Percentiles rank a stretch among this genome's conserved stretches.
Evolutionary conservation across 2,888 invertebrate species (phyloP).

Genomic region (Dicyrtomina minuta): DNA sequence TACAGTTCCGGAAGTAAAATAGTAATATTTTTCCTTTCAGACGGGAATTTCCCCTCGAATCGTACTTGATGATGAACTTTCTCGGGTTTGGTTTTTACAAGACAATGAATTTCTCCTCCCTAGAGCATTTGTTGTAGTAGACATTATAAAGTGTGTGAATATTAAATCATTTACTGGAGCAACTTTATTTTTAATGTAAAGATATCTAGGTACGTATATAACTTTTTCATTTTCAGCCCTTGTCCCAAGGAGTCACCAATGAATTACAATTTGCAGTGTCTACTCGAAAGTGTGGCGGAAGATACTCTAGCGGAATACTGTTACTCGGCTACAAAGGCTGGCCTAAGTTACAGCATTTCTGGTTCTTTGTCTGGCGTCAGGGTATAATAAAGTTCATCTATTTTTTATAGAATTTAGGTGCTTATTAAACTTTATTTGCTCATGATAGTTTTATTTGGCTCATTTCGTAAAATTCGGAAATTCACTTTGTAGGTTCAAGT

Average conservation of each 20-base stretch:
- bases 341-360: constrained; percentile 73
- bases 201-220: background rate
- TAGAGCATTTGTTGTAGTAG: constrained; percentile 77
- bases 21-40: background rate
- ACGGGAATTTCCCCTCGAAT: constrained; percentile 57
- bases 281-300: constrained; percentile 78
- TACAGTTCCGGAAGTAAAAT: background rate
- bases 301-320: constrained; percentile 89
- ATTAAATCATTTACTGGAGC: background rate
- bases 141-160: constrained; percentile 72
- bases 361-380: constrained; percentile 75
- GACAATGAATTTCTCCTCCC: constrained; percentile 88
- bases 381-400: background rate
- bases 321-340: constrained; percentile 89
- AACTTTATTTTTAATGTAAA: background rate
- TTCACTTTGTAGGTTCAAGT: constrained; percentile 68
- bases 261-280: constrained; percentile 69
- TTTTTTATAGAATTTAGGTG: background rate
- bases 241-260: background rate
- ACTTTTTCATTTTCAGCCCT: background rate
- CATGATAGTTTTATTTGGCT: background rate
- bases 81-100: constrained; percentile 89
- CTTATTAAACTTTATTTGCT: background rate
- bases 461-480: background rate
- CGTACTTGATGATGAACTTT: constrained; percentile 74